These are phyloP conservation scores for Sapayoa aenigma DNA, from an alignment of 2,113 vertebrate genomes.

Conservation along the genomic window DNA sequence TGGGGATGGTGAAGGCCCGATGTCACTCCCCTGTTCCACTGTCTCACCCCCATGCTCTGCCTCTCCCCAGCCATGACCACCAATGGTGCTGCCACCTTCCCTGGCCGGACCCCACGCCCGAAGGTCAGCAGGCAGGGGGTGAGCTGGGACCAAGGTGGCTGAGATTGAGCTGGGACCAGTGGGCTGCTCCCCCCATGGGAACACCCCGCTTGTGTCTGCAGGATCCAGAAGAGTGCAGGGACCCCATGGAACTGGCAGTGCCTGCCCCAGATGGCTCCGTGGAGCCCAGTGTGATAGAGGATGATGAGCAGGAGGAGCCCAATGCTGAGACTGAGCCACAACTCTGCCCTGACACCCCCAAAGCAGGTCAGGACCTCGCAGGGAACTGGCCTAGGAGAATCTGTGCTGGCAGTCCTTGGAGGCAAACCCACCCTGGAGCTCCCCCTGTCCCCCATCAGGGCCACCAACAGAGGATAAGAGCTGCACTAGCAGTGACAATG, in stretches of 20 bases:
- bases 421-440: background rate
- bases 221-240: background rate
- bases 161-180: background rate
- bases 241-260: fast-evolving
- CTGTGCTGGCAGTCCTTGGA: fast-evolving
- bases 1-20: background rate
- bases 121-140: background rate
- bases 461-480: background rate
- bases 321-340: background rate
- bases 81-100: background rate
- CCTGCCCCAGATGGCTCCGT: fast-evolving
- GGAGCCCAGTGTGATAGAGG: fast-evolving
- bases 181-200: background rate
- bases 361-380: background rate
- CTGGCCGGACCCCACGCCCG: fast-evolving
- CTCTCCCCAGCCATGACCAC: background rate
- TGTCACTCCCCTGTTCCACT: background rate
- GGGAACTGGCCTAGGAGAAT: background rate
- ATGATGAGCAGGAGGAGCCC: background rate
- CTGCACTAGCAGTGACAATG: constrained; percentile 52
- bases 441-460: background rate
- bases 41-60: background rate
- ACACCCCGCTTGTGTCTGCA: background rate
- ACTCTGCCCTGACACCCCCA: background rate
- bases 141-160: background rate